Conservation (phyloP, 2,113 vertebrate genomes). For the Hassar affinis region DNA sequence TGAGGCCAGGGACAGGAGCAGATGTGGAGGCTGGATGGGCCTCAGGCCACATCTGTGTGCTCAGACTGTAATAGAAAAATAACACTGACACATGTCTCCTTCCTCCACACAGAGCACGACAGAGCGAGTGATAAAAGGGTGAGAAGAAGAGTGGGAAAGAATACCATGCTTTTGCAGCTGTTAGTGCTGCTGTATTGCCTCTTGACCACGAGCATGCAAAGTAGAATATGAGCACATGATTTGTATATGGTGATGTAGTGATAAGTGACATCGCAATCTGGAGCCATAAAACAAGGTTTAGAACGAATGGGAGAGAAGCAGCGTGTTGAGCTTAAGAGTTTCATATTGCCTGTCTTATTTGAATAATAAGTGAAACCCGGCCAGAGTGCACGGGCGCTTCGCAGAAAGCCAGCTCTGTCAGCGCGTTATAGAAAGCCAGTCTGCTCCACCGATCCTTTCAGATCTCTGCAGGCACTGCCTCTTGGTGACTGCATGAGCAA, state of each 20-base stretch:
- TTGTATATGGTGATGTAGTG: background rate
- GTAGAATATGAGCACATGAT: background rate
- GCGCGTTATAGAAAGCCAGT: constrained; percentile 1
- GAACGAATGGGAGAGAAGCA: background rate
- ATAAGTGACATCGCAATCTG: background rate
- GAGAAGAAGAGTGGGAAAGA: background rate
- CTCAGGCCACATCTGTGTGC: constrained; percentile 7
- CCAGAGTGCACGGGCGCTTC: background rate
- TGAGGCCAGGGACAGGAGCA: background rate
- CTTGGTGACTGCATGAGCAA: constrained; percentile 11
- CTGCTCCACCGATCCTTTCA: background rate
- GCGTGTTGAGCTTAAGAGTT: background rate
- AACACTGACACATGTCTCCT: constrained; percentile 19
- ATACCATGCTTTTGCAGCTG: background rate
- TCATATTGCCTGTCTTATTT: background rate
- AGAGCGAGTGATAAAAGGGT: background rate
- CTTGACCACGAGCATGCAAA: background rate
- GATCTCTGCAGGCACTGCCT: background rate
- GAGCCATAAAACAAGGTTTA: background rate
- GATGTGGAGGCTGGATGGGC: constrained; percentile 17
- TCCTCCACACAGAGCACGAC: constrained; percentile 8
- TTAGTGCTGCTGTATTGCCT: background rate
- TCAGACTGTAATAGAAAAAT: constrained; percentile 35
- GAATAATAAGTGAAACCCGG: background rate
- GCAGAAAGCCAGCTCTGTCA: background rate